Evolutionary conservation across 1,140 invertebrate species (phyloP), one percentile per base, ranked within the genome.

Genomic region (Drosophila nasuta): DNA sequence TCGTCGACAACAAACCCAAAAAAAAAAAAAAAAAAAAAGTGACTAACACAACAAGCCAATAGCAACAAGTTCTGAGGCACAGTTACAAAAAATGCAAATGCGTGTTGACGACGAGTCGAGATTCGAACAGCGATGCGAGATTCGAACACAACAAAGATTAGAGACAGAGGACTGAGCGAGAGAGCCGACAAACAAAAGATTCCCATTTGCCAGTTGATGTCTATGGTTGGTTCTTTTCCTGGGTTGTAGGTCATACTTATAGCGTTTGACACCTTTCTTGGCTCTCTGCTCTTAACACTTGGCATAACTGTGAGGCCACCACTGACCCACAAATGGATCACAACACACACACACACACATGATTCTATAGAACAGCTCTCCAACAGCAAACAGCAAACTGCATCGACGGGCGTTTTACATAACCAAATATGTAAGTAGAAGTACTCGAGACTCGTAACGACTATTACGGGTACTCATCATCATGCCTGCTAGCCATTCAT

Each of bases 51-150:
- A 33, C 10, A 60, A 43, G 33, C 60, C 45, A 65, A 28, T 52
- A 54, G n/a, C 41, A n/a, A 43, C n/a, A 43, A 43, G 41, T 43
- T 43, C 20, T 48, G 10, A 62, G 45, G 33, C 60, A 76, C 74
- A 76, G 74, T 76, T 76, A 75, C 45, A 35, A 51, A 69, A 56
- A 59, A 73, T 73, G 70, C 70, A 73, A 73, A 73, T 73, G 69
- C 45, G 17, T 38, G 7, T 3, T 13, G 41, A 3, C 35, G 35
- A 38, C 20, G 35, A 7, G 6, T 38, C 35, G 20, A 43, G 41
- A 13, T 13, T 43, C 13, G n/a, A 8, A 4, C 11, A 54, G 4
- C 11, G 25, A 52, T 52, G 51, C 46, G 46, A 48, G 45, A 11
- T 38, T 8, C 28, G 5, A 52, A 6, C 51, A 51, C 11, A 59